Percentiles rank a stretch among this genome's conserved stretches.
phyloP scores from a whole-genome alignment of 2,113 vertebrate species.

The Cranoglanis bouderius region DNA sequence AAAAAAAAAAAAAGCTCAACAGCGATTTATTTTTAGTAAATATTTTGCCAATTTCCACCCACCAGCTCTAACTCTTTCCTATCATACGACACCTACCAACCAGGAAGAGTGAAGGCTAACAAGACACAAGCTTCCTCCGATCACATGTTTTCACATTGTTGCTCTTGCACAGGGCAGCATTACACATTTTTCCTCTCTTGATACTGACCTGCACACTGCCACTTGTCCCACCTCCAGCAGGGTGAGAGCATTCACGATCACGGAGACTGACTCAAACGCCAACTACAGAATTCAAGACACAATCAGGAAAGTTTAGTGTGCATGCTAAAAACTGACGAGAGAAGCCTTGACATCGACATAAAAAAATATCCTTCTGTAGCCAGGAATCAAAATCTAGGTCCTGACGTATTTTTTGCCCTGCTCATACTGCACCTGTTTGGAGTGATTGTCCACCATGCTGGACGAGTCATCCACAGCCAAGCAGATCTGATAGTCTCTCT shows the following conservation, averaged over 20 bases:
- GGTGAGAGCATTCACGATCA: constrained; percentile 90
- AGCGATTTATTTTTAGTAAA: too few species aligned
- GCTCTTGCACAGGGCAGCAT: background rate
- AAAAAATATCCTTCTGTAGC: background rate
- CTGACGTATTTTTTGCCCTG: background rate
- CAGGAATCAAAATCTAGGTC: background rate
- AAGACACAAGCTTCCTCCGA: background rate
- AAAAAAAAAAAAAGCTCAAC: too few species aligned
- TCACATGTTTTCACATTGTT: too few species aligned
- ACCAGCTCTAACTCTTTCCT: background rate
- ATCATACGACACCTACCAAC: too few species aligned
- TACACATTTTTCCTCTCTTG: too few species aligned
- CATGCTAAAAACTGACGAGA: background rate
- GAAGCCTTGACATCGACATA: background rate
- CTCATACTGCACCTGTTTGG: constrained; percentile 85
- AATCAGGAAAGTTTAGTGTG: too few species aligned
- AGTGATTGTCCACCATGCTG: constrained; percentile 97
- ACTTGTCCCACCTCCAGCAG: constrained; percentile 95
- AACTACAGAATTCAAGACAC: constrained; percentile 72
- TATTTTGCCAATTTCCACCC: background rate
- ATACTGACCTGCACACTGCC: constrained; percentile 91
- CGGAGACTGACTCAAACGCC: constrained; percentile 94
- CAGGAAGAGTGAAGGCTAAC: background rate
- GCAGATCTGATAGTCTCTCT: constrained; percentile 96
- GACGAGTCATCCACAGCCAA: constrained; percentile 96